Evolutionary conservation across 2,888 invertebrate species (phyloP).

Genomic region (Drosophila mimetica): DNA sequence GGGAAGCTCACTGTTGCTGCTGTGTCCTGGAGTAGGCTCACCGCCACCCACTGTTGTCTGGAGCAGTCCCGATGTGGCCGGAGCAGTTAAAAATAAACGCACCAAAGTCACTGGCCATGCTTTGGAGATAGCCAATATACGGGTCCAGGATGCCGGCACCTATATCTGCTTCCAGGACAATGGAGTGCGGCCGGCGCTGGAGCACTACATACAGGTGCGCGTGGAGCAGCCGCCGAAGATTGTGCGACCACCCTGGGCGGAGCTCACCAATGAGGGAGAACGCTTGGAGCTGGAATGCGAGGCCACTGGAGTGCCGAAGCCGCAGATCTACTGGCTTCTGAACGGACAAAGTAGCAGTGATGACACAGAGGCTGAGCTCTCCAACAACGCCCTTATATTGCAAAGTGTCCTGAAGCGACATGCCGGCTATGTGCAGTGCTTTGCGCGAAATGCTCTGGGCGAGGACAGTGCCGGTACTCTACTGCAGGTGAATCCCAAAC

Average conservation of each 20-base stretch:
- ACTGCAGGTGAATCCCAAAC: conserved; percentile 90
- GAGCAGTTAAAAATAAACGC: conserved; percentile 83
- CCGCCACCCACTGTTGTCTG: conserved; percentile 88
- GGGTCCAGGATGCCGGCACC: conserved; percentile 88
- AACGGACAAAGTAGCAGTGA: conserved; percentile 89
- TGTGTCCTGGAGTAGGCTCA: conserved; percentile 88
- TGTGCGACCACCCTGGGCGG: conserved; percentile 74
- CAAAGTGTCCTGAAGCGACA: conserved; percentile 90
- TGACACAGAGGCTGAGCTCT: conserved; percentile 85
- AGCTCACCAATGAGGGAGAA: conserved; percentile 85
- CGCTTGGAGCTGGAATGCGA: conserved; percentile 85
- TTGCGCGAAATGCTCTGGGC: conserved; percentile 91
- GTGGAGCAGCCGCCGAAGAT: conserved; percentile 85
- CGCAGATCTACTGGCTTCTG: conserved; percentile 91
- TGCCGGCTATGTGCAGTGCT: conserved; percentile 94
- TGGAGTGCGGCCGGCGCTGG: conserved; percentile 84
- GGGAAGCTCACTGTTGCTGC: conserved; percentile 87
- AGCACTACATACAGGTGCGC: conserved; percentile 85
- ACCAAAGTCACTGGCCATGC: conserved; percentile 85
- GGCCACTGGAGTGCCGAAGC: conserved; percentile 89
- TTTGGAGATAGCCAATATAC: conserved; percentile 86
- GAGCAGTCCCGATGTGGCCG: conserved; percentile 86
- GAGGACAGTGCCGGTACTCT: conserved; percentile 86
- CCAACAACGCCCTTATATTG: conserved; percentile 86
- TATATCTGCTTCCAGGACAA: conserved; percentile 91